Base-by-base conservation (phyloP, 2,113 vertebrate genomes). In the Polypterus senegalus region DNA sequence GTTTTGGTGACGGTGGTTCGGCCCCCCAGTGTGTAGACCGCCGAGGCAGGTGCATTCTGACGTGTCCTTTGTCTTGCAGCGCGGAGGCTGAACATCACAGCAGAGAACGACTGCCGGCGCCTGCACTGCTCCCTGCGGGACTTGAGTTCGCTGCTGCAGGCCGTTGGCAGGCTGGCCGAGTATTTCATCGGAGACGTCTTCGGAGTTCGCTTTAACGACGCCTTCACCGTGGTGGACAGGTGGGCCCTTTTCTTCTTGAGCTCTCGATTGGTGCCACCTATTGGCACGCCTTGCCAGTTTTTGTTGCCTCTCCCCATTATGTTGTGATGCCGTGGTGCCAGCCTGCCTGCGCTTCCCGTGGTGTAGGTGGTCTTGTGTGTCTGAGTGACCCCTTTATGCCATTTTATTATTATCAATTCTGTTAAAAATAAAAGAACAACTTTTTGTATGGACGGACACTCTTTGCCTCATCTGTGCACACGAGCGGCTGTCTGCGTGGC, bases 101-200 rank as follows among this genome's bases (percentile, higher is more conserved):
- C 95, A 0, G 96, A 99, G 80, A 97, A 97, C 0, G 96, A 99
- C 66, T 97, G 94, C 63, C 87, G 96, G 4, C 81, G 91, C 4
- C 73, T 99, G 67, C 96, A 99, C 77, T 98, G 96, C 67, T 96
- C 96, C 0, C 79, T 99, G 73, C 69, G 93, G 61, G 96, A 99
- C 74, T 79, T 98, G 69, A 97, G 93, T 78, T 99, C 96, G 54
- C 78, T 97, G 51, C 89, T 99, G 65, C 96, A 99, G 77, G 92
- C 95, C 0, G 92, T 89, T 1, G 96, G 96, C 3, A 90, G 96
- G 3, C 66, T 99, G 47, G 92, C 95, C 0, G 96, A 97, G 64
- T 90, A 97, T 73, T 99, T 99, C 71, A 97, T 78, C 0, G 94
- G 95, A 1, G 93, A 97, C 0, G 84, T 94, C 54, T 99, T 99